Evolutionary conservation across 2,888 invertebrate genomes (phyloP).

Genomic region (Proisotoma minuta): DNA sequence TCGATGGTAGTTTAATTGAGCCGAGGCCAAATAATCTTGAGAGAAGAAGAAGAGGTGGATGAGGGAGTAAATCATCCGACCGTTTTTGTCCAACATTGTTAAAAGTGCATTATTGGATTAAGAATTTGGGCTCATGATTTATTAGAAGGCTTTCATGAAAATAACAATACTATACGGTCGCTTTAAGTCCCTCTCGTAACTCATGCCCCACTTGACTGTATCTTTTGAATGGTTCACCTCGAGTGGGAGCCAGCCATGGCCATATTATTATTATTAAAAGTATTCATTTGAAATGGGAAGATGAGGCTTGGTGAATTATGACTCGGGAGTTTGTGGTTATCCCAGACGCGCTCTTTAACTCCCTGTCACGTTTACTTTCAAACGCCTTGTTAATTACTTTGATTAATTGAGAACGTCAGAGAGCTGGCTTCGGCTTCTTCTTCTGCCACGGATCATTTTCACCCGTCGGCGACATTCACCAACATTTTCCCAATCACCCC

Average conservation of each 20-base stretch:
- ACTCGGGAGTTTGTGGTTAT: slow-evolving; percentile 33
- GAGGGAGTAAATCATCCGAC: slow-evolving; percentile 6
- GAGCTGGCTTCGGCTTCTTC: not conserved
- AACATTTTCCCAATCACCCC: not conserved
- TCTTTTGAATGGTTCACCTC: not conserved
- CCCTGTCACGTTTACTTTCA: slow-evolving; percentile 30
- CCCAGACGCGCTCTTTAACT: slow-evolving; percentile 37
- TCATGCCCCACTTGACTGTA: not conserved
- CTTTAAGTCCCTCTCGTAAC: slow-evolving; percentile 2
- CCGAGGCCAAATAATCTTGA: not conserved
- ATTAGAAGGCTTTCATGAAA: slow-evolving; percentile 8
- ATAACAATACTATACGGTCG: slow-evolving; percentile 6
- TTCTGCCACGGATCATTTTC: not conserved
- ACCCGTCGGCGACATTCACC: not conserved
- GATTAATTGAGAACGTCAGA: slow-evolving; percentile 42
- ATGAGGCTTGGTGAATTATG: slow-evolving; percentile 34
- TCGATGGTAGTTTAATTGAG: too few relatives aligned
- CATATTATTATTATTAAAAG: not conserved
- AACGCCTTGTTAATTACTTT: slow-evolving; percentile 41
- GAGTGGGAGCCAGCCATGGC: not conserved
- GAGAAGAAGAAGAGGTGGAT: not conserved
- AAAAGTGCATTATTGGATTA: slow-evolving; percentile 37
- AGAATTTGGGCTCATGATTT: slow-evolving; percentile 26
- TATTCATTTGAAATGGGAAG: not conserved
- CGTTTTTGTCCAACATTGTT: slow-evolving; percentile 29